Base-by-base conservation (phyloP, 2,888 invertebrate genomes). In the Acronicta aceris region DNA sequence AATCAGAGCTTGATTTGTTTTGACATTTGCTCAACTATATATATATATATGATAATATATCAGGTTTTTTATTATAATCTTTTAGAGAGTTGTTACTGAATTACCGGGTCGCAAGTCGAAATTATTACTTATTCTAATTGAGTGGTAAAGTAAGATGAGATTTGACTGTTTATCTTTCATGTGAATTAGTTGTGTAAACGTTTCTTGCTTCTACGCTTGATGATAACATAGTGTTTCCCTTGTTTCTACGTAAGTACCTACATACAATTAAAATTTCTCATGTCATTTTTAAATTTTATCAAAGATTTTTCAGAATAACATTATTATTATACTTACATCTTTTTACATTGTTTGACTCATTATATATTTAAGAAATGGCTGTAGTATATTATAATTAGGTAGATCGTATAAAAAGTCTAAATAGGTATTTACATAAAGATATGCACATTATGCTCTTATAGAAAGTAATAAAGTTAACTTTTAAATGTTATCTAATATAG, bases 191-290 rank as follows among this genome's bases (percentile, higher is more conserved):
- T 59, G 62, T 62, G 47, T 51, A 59, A 71, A 41, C 60, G 33
- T 59, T 62, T 38, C 38, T 38, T 53, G 38, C 52, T 67, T 74
- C 75, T 63, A 65, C 41, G 48, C 50, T 51, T 53, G 41, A 64
- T 60, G 59, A 59, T 64, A 63, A 43, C 66, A 54, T 64, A 53
- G 59, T 62, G 58, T 57, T 66, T 59, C 15, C 72, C 58, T 72
- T 68, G 63, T 66, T 78, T 71, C 84, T 83, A 85, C 80, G 87
- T 87, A 85, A 87, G 85, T 86, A 82, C 65, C 0, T 33, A 12
- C 33, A n/a, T n/a, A n/a, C 7, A 33, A 33, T 12, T 36, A 13
- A 60, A 53, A 47, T 59, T 47, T 40, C 56, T 58, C 27, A 38
- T 51, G 25, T 51, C 40, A 33, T 36, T 36, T 57, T 27, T 21